Base-by-base conservation (phyloP, 2,113 vertebrate genomes). In the Gadus macrocephalus region DNA sequence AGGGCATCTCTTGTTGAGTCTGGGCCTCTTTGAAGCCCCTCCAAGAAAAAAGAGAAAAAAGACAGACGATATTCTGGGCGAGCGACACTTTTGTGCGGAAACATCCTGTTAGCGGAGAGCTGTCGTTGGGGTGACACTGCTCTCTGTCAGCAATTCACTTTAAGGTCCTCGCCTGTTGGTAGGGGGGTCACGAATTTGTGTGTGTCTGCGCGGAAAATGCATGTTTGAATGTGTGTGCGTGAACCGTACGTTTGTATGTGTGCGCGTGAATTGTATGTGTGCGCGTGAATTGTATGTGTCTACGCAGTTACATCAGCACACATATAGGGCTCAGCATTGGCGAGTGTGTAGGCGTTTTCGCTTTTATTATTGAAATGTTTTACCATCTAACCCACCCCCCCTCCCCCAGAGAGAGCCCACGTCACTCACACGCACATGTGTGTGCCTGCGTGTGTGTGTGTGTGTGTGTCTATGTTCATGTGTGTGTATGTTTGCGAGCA, bases 381-480 rank as follows among this genome's bases (percentile, higher is more conserved):
- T 7, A 49, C 42, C 42, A 49, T 49, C 16, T 59, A 15, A 59
- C 56, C 15, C 56, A 55, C 56, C 56, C 56, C 56, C 5, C 16
- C 59, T 19, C 59, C 59, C 2, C 22, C 19, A 19, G 14, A 58
- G 55, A 71, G 77, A 64, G 22, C 31, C 70, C 3, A 81, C 81
- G 79, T 76, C 81, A 82, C 78, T 64, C 74, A 68, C 65, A 74
- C 71, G 78, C 71, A 70, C 66, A 73, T 70, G 70, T 59, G 58
- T 19, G 16, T 69, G 69, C 20, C 42, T 4, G 67, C 65, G 16
- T 49, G 42, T 49, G 42, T 49, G 42, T 49, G 4, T 49, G 7
- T 49, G 42, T 49, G 38, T 62, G 28, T 35, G 31, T 35, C 2
- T 25, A 25, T 25, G 17, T 65, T 42, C 59, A 62, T 31, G 53